Base-by-base conservation (phyloP, 2,113 vertebrate genomes). In the Australoheros scitulus region DNA sequence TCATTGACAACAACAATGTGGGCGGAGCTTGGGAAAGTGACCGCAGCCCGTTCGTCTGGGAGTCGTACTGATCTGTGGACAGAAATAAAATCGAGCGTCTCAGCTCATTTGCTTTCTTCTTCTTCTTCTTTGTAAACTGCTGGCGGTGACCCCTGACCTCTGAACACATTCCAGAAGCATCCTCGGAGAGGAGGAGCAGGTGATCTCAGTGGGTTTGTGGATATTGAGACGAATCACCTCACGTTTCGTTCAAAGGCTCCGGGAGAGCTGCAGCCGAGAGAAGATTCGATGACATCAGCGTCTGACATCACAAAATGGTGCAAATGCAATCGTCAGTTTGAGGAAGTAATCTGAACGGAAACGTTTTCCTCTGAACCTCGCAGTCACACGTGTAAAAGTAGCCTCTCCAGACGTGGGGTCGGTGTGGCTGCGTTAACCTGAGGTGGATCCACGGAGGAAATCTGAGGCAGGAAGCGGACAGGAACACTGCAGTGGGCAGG, bases 151-250 rank as follows among this genome's bases (percentile, higher is more conserved):
- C 91, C 79, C 87, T 83, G 70, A 91, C 87, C 91, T 85, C 85
- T 86, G 76, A 83, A 85, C 80, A 92, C 93, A 92, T 94, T 94
- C 93, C 93, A 91, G 90, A 90, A 85, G 70, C 79, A 72, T 83
- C 79, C 76, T 58, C 36, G 41, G 63, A 78, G 76, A 82, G 17
- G 58, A 74, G 57, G 26, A 60, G 56, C 18, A 56, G 83, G 79
- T 61, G 77, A 82, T 57, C 75, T 85, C 87, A 65, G 77, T 11
- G 20, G 47, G 68, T 72, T 52, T 72, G 68, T 55, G 68, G 68
- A 34, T 55, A 14, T 29, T 5, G 47, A 32, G 47, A 55, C 10
- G 6, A 32, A 7, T 2, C 65, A 11, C 29, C 10, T 20, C 10
- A 18, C 11, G 2, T 13, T 72, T 52, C 24, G 11, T 72, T n/a